phyloP scores from a whole-genome alignment of 1,140 invertebrate species.

The Cyclina sinensis region DNA sequence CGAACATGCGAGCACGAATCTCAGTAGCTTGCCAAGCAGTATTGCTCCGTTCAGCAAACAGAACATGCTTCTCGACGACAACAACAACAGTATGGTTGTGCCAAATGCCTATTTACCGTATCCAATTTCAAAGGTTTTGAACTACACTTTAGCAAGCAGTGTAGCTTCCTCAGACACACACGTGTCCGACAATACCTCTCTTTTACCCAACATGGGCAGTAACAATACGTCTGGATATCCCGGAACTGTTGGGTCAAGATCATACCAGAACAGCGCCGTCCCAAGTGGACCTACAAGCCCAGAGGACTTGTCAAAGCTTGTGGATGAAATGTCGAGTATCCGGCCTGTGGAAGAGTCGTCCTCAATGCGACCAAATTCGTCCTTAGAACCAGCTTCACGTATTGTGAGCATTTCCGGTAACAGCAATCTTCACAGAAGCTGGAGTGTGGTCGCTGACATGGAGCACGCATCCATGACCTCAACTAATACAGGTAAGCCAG shows the following conservation, averaged over 20 bases:
- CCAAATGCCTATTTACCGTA: constrained; percentile 49
- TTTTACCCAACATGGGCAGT: constrained; percentile 61
- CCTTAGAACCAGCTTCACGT: constrained; percentile 21
- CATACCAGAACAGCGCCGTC: constrained; percentile 7
- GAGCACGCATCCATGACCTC: constrained; percentile 1
- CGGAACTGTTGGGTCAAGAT: background rate
- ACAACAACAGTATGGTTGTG: constrained; percentile 56
- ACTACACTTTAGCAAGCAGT: constrained; percentile 61
- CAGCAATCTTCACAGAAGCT: constrained; percentile 46
- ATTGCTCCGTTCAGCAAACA: constrained; percentile 58
- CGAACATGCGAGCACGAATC: constrained; percentile 32
- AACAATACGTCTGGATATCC: constrained; percentile 62
- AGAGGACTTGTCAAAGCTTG: constrained; percentile 64
- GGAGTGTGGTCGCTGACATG: constrained; percentile 28
- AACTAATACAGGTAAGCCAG: constrained; percentile 37
- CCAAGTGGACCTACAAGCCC: constrained; percentile 49
- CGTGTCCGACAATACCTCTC: constrained; percentile 51
- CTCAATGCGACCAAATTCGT: constrained; percentile 21
- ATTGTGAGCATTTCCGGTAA: constrained; percentile 60
- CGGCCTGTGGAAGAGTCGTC: constrained; percentile 57
- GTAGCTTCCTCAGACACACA: constrained; percentile 52
- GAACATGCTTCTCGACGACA: constrained; percentile 22
- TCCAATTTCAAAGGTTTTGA: constrained; percentile 16
- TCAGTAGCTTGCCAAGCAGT: constrained; percentile 55
- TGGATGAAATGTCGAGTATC: constrained; percentile 68